phyloP scores from a whole-genome alignment of 2,797 vertebrate species.

The Sylvia borin region DNA sequence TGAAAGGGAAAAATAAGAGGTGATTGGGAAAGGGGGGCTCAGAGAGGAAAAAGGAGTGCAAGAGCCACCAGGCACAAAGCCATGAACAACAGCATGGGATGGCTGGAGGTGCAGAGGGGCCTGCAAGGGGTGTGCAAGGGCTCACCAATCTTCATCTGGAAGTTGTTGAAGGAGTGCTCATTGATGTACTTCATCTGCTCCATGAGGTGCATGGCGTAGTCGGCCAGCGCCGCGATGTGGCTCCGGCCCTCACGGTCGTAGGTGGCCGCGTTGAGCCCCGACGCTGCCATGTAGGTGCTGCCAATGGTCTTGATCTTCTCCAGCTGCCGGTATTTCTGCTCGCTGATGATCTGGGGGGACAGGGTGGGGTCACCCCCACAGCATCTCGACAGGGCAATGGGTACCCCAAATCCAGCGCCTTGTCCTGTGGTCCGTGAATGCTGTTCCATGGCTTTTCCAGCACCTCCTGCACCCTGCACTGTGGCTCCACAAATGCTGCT shows the following conservation, averaged over 20 bases:
- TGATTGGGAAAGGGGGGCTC: accelerated
- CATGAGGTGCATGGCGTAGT: constrained; percentile 94
- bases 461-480: not conserved
- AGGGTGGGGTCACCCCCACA: accelerated
- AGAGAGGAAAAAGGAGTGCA: not conserved
- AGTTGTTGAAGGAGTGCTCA: constrained; percentile 97
- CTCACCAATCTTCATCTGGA: constrained; percentile 98
- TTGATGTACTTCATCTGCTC: constrained; percentile 98
- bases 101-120: not conserved
- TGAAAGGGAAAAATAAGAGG: not conserved
- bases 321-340: constrained; percentile 90
- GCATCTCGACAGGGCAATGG: accelerated
- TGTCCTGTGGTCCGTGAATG: accelerated
- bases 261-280: constrained; percentile 92
- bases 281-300: constrained; percentile 95
- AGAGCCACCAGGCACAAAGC: not conserved
- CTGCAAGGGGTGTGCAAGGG: not conserved
- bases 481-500: not conserved
- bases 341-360: constrained; percentile 88
- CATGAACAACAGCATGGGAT: accelerated
- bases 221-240: constrained; percentile 89
- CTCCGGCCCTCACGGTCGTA: constrained; percentile 90
- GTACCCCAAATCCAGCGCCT: not conserved
- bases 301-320: constrained; percentile 98
- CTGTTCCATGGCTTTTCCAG: not conserved